Evolutionary conservation across 2,888 invertebrate species (phyloP), one percentile per base, ranked within the genome.

Genomic region (Tupiocoris notatus): DNA sequence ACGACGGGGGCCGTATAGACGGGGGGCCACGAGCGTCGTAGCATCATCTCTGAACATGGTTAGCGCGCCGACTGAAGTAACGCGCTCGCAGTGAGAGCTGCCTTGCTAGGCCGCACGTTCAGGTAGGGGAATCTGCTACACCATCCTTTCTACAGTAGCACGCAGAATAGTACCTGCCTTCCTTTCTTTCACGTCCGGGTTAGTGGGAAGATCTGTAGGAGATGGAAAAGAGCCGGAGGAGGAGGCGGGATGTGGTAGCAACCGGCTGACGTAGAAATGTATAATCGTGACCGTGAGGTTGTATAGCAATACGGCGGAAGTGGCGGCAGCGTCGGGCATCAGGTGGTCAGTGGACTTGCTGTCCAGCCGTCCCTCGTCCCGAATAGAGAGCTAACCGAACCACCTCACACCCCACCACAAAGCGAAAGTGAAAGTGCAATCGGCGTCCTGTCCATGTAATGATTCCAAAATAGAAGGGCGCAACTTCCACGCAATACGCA

Each of bases 1-100:
- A 39, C 39, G 39, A 12, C 39, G 58, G 76, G 71, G 21, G 75
- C 66, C 25, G 76, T 23, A 81, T 89, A 87, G 82, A 90, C 86
- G 82, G 89, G 88, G 61, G 89, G 89, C 89, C 90, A 90, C 78
- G 90, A 89, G 81, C 90, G 87, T 22, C 84, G 81, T 6, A 85
- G 79, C 83, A 85, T 83, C 77, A 84, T 85, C 70, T 82, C 65
- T 77, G 61, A 68, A n/a, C 76, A 75, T 76, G 56, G 24, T 62
- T 59, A 58, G 64, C 23, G 22, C 61, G 59, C 65, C 54, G 64
- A 75, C 77, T 78, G 76, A 76, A 39, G 39, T 39, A 12, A 3
- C 39, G 39, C 39, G n/a, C n/a, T n/a, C 68, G 17, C 16, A 59
- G 59, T 6, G 17, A 59, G 59, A 18, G 59, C 17, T n/a, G 59